Evolutionary conservation across 2,888 invertebrate genomes (phyloP).

Genomic region (Acronicta aceris): DNA sequence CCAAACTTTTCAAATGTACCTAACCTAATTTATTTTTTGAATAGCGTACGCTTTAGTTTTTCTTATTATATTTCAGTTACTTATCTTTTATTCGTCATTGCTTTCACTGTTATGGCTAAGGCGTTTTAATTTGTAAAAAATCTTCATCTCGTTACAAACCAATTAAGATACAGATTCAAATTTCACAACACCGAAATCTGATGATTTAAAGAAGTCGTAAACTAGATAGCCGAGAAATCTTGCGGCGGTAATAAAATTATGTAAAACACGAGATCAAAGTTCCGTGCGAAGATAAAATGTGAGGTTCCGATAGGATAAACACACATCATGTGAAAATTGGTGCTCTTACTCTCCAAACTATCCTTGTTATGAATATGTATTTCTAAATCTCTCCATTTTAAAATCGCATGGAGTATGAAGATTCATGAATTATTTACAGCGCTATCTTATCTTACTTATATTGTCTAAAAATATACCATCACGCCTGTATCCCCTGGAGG

Average conservation of each 20-base stretch:
- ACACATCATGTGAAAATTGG: conserved; percentile 22
- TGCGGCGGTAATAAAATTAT: conserved; percentile 44
- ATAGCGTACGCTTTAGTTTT: too few relatives aligned
- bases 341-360: conserved; percentile 13
- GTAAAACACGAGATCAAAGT: conserved; percentile 51
- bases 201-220: conserved; percentile 47
- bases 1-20: too few relatives aligned
- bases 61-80: too few relatives aligned
- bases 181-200: conserved; percentile 43
- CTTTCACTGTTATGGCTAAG: too few relatives aligned
- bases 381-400: background rate
- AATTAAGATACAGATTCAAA: conserved; percentile 28
- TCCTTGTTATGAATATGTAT: background rate
- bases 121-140: background rate
- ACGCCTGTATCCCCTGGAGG: too few relatives aligned
- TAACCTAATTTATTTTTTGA: too few relatives aligned
- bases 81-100: too few relatives aligned
- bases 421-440: too few relatives aligned
- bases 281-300: conserved; percentile 26
- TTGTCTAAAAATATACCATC: too few relatives aligned
- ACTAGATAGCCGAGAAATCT: conserved; percentile 36
- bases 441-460: too few relatives aligned
- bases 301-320: conserved; percentile 38
- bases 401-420: too few relatives aligned
- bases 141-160: background rate